Conservation (phyloP, 2,113 vertebrate genomes). For the Tor tambroides region DNA sequence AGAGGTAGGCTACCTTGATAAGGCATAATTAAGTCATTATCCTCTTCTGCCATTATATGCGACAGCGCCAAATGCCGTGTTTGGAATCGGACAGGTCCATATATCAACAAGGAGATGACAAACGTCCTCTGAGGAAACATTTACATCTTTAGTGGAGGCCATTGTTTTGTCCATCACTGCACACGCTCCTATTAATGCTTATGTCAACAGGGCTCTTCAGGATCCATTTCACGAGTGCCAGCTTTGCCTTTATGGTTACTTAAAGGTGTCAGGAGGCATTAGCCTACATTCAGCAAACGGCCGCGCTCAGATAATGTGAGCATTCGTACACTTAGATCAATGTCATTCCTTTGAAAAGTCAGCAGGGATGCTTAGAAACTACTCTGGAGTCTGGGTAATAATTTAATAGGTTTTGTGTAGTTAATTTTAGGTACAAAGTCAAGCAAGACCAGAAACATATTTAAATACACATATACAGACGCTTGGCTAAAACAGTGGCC, state of each 20-base stretch:
- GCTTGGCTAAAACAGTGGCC: neutral
- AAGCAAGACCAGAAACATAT: neutral
- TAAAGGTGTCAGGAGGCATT: conserved; percentile 55
- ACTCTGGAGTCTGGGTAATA: neutral
- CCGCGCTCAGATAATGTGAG: neutral
- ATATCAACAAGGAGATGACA: conserved; percentile 39
- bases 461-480: neutral
- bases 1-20: conserved; percentile 42
- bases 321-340: conserved; percentile 31
- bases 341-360: conserved; percentile 14
- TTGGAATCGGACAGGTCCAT: conserved; percentile 43
- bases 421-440: neutral
- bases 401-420: neutral
- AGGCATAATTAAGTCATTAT: conserved; percentile 42
- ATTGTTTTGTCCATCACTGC: conserved; percentile 46
- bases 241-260: conserved; percentile 55
- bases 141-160: conserved; percentile 43
- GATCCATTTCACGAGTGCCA: conserved; percentile 57
- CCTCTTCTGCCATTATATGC: conserved; percentile 26
- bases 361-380: neutral
- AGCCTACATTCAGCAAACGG: conserved; percentile 39
- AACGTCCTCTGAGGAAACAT: conserved; percentile 35
- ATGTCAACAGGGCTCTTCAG: conserved; percentile 50
- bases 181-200: conserved; percentile 51
- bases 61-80: neutral